Evolutionary conservation across 2,888 invertebrate genomes (phyloP), one percentile per base, ranked within the genome.

Genomic region (Orchestes rusci): DNA sequence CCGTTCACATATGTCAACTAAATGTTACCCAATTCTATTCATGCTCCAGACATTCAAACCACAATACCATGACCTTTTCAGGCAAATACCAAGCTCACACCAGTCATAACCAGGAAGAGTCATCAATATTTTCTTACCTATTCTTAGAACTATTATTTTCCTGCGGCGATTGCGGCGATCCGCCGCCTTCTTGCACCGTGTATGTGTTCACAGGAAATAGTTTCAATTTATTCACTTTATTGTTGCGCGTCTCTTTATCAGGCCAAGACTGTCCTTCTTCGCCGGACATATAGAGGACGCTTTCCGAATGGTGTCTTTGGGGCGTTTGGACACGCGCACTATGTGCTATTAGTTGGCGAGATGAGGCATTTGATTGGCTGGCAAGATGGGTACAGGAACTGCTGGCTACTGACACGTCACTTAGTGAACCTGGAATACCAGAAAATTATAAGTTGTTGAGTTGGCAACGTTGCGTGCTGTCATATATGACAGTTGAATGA

Each of bases 301-400:
- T 83, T 66, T 85, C 85, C 36, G 84, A 84, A 59, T 83, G 79
- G 64, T 84, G 84, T 43, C 84, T 73, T 65, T 86, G 84, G 8
- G 85, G 85, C 33, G 83, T 81, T 59, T 80, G 78, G 16, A 87
- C 85, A 46, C 82, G 71, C 20, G 85, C 80, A 59, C 85, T 85
- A 59, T 85, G 86, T 31, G 79, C 85, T 52, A 86, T 84, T 49
- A 80, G 70, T 59, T 82, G 82, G 53, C 73, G 68, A 23, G 23
- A 23, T 7, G 23, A 23, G 23, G 23, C 23, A 13, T 69, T 68
- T 54, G 69, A 72, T 67, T 64, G 53, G 75, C 8, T 82, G 82
- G 67, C 55, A 52, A 60, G 69, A 69, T 66, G 73, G 59, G 64
- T 73, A 67, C 60, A 73, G 63, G 61, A 70, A 64, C 74, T 53